Evolutionary conservation across 2,797 vertebrate species (phyloP).

Genomic region (Centropyge bicolor): DNA sequence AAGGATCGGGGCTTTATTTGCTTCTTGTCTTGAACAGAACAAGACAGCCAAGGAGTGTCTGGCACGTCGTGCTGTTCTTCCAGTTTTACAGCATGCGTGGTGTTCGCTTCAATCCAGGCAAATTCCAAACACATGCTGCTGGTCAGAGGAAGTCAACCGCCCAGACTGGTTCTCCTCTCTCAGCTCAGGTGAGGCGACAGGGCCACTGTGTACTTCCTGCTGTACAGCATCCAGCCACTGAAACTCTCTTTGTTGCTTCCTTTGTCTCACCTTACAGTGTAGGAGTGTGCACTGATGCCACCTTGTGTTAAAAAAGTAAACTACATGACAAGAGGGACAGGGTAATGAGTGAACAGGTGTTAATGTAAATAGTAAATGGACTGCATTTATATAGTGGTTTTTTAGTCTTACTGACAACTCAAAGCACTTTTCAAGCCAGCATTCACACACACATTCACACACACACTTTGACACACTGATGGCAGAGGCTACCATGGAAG

Average conservation of each 20-base stretch:
- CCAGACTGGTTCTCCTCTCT: slow-evolving; percentile 59
- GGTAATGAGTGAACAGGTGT: background rate
- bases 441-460: too few species aligned
- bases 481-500: too few species aligned
- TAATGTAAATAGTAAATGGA: background rate
- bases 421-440: too few species aligned
- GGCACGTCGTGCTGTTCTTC: slow-evolving; percentile 37
- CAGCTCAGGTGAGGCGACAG: slow-evolving; percentile 21
- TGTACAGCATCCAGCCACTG: slow-evolving; percentile 7
- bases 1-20: slow-evolving; percentile 41
- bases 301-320: slow-evolving; percentile 52
- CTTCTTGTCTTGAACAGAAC: slow-evolving; percentile 32
- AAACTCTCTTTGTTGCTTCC: background rate
- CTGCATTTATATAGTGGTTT: too few species aligned
- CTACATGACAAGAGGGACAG: background rate
- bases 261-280: background rate
- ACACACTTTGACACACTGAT: too few species aligned
- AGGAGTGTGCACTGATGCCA: slow-evolving; percentile 53
- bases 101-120: slow-evolving; percentile 24
- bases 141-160: slow-evolving; percentile 54
- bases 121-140: slow-evolving; percentile 17
- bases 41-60: background rate
- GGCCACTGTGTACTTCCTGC: slow-evolving; percentile 17
- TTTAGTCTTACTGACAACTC: too few species aligned
- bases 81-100: slow-evolving; percentile 60